These are phyloP conservation scores for Echeneis naucrates DNA, from an alignment of 2,797 vertebrate species.

Conservation along the genomic window DNA sequence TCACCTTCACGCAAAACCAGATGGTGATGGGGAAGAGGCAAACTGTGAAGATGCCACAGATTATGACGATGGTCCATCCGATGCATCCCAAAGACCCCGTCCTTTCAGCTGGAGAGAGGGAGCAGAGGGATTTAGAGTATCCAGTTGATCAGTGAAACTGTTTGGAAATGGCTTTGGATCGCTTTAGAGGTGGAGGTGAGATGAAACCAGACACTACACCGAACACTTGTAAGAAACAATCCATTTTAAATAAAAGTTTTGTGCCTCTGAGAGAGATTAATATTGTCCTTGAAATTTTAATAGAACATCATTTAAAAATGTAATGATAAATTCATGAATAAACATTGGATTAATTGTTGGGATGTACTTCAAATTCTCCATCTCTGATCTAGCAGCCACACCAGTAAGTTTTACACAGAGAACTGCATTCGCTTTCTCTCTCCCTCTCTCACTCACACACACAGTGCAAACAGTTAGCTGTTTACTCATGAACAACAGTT, in stretches of 20 bases:
- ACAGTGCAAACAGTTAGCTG: conserved; percentile 30
- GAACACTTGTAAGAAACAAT: background rate
- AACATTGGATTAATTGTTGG: background rate
- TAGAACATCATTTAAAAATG: background rate
- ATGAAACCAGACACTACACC: background rate
- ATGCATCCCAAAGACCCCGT: conserved; percentile 81
- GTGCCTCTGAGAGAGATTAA: background rate
- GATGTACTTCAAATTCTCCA: background rate
- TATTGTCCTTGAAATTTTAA: background rate
- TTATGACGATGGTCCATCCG: conserved; percentile 86
- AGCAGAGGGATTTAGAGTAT: conserved; percentile 4
- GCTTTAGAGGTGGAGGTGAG: background rate
- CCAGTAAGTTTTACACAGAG: background rate
- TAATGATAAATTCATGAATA: no score
- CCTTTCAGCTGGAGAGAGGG: conserved; percentile 62
- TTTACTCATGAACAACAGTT: conserved; percentile 40
- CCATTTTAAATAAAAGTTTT: background rate
- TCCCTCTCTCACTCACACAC: background rate
- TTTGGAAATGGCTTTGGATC: background rate
- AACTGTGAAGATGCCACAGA: conserved; percentile 84
- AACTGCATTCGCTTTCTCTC: no score
- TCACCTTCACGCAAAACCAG: conserved; percentile 91
- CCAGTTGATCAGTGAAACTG: background rate
- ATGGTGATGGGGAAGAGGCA: conserved; percentile 88
- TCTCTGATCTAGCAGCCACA: background rate